Base-by-base conservation (phyloP, 2,113 vertebrate species). In the Ictalurus furcatus region DNA sequence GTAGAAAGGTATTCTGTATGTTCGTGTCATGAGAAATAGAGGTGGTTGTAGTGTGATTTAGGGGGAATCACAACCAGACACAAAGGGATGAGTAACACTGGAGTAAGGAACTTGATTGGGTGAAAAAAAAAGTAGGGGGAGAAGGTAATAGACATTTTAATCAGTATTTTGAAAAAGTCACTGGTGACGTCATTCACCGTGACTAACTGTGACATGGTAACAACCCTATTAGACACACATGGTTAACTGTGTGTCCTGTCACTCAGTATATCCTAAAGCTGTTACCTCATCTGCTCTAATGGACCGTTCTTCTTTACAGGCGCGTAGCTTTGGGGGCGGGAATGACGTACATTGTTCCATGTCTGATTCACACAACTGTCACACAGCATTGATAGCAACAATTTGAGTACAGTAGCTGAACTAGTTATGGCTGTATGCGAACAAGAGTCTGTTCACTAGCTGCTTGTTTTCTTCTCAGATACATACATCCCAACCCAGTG, bases 301-400 rank as follows among this genome's bases (percentile, higher is more conserved):
- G n/a, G 78, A 54, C 2, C 28, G 13, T 54, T 30, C n/a, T 54
- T 80, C 76, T 44, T 48, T 28, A 14, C 23, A 54, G 44, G n/a
- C 54, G 44, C 16, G 12, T 54, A 79, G 44, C 48, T 80, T 54
- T n/a, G 44, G 6, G 76, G 76, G 13, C 5, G 44, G 0, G 40
- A 79, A 79, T 79, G 76, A 79, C 44, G 25, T 52, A 54, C 76
- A 79, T 40, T 79, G 44, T 79, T 79, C 44, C 12, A n/a, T 79
- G 44, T 79, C 76, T 74, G 13, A 76, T 76, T 79, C 76, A 79
- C 76, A 79, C 37, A 44, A 44, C 73, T 48, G 40, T 52, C 44
- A 28, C 44, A 16, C 37, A 23, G 71, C 71, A 74, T 1, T 69
- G 67, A 30, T 2, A 40, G 34, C 34, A 74, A 11, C 1, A 2